Percentiles rank a stretch among this genome's conserved stretches.
These are phyloP conservation scores for Agapornis roseicollis DNA, from an alignment of 2,113 vertebrate genomes.

Conservation along the genomic window DNA sequence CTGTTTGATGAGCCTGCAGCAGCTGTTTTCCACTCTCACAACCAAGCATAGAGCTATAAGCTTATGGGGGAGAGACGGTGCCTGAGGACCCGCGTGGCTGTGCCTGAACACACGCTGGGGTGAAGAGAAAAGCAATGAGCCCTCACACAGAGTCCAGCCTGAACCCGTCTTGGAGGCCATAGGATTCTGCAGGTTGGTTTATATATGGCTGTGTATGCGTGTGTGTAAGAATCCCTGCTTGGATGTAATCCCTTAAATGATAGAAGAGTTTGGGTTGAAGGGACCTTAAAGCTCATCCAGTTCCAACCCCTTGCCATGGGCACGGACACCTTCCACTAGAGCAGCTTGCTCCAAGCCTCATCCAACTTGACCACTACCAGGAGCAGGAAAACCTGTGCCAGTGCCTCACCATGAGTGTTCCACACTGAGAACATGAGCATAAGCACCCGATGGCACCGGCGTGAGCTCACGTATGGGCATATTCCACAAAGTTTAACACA, in stretches of 20 bases:
- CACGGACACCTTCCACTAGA: background rate
- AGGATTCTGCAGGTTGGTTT: rapidly evolving
- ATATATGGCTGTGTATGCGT: rapidly evolving
- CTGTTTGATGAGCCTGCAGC: conserved; percentile 58
- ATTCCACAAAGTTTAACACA: background rate
- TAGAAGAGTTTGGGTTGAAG: background rate
- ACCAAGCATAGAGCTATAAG: conserved; percentile 58
- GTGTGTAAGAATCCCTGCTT: background rate
- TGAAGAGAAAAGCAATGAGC: background rate
- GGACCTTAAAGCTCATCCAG: background rate
- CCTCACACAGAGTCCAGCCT: rapidly evolving
- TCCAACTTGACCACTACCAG: background rate
- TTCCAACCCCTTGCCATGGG: background rate
- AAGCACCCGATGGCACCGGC: rapidly evolving
- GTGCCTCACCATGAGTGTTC: rapidly evolving
- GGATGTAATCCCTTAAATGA: background rate
- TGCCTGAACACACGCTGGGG: background rate
- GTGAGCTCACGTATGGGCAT: rapidly evolving
- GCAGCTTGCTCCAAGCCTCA: background rate
- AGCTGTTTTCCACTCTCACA: conserved; percentile 68
- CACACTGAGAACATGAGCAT: rapidly evolving
- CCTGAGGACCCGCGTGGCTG: background rate
- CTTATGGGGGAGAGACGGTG: conserved; percentile 3
- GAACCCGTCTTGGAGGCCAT: rapidly evolving
- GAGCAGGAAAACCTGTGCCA: background rate